Base-by-base conservation (phyloP, 2,888 invertebrate species). In the Drosophila yooni region DNA sequence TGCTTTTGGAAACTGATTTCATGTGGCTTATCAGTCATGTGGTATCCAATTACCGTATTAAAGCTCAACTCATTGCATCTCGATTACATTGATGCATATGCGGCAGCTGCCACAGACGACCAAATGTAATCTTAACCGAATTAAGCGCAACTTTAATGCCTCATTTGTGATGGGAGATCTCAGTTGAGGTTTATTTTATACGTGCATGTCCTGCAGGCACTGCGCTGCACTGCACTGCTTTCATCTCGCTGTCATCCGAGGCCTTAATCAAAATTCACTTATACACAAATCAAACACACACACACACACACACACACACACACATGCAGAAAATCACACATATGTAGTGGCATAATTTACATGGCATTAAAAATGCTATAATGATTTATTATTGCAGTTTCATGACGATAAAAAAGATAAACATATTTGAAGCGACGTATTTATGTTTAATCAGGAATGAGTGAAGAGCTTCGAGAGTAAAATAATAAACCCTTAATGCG, bases 361-460 rank as follows among this genome's bases (percentile, higher is more conserved):
- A 79, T 74, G 59, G 77, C 85, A 85, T 85, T 85, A 81, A 89
- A 83, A 67, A 66, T 48, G 60, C 65, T 53, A 80, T 81, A 84
- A 87, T 89, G 88, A 85, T 89, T 89, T 85, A 85, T 88, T 82
- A 58, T 88, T 81, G 69, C 58, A 40, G 34, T 68, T 51, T 31
- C 65, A 69, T 53, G 66, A 54, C 70, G 72, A 27, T 2, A 27
- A n/a, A 34, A 8, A 11, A 34, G 13, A 27, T 3, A 88, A 79
- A 79, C 87, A 89, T 89, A 89, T 87, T 84, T 76, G 75, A 87
- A 83, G 57, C 73, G 71, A 62, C 73, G 64, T 60, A 74, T 86
- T 89, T 79, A 74, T 70, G 73, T 74, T 89, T 73, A 86, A 84
- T 83, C 87, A 83, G 76, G 69, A 67, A 53, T 65, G 64, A 74